These are phyloP conservation scores for Gymnoscopelus braueri DNA, from an alignment of 2,797 vertebrate species.

Conservation along the genomic window DNA sequence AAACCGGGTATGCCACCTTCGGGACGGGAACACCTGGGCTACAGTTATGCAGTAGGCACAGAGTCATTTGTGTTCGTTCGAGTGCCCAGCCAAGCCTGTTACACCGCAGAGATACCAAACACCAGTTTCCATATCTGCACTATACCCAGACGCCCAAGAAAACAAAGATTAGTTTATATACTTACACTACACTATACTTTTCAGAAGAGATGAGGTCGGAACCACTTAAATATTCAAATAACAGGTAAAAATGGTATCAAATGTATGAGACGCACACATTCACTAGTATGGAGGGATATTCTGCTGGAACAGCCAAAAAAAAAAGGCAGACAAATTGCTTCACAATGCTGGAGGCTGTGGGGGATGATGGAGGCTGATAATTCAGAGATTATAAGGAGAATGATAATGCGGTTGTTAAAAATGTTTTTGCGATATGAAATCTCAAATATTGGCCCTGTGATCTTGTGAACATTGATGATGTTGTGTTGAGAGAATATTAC, in stretches of 20 bases:
- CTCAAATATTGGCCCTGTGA: background rate
- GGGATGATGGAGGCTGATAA: slow-evolving; percentile 4
- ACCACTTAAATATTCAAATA: too few species aligned
- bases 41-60: too few species aligned
- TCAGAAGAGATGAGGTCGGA: too few species aligned
- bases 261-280: slow-evolving; percentile 17
- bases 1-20: too few species aligned
- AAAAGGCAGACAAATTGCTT: slow-evolving; percentile 12
- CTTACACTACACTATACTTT: too few species aligned
- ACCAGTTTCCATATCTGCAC: too few species aligned
- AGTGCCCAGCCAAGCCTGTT: too few species aligned
- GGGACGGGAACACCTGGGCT: too few species aligned
- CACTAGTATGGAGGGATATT: slow-evolving; percentile 20
- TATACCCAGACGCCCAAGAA: too few species aligned
- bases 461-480: background rate
- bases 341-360: background rate
- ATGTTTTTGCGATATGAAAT: slow-evolving; percentile 13
- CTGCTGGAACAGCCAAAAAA: slow-evolving; percentile 17
- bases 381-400: slow-evolving; percentile 8
- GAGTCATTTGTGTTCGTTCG: too few species aligned
- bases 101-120: too few species aligned
- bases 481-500: background rate
- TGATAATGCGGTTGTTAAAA: slow-evolving; percentile 2
- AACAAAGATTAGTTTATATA: too few species aligned
- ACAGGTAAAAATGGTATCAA: background rate